Base-by-base conservation (phyloP, 2,888 invertebrate genomes). In the Drosophila emarginata region DNA sequence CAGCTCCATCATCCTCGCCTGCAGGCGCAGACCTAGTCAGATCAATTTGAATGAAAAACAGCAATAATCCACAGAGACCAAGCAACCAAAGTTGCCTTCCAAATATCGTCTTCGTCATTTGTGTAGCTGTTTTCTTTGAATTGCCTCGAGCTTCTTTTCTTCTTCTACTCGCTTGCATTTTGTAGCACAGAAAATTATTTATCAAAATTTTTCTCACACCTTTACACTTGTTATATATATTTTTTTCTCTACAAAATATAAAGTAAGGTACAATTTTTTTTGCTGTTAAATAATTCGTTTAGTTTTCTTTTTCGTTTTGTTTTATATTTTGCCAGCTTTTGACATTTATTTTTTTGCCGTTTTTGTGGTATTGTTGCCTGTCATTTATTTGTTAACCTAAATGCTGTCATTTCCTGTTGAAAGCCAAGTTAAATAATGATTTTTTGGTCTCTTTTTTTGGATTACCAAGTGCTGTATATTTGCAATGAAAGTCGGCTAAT, bases 41-140 rank as follows among this genome's bases (percentile, higher is more conserved):
- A 75, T 84, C 86, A 72, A 86, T 83, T 88, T 88, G 82, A 89
- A 87, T 87, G 82, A 82, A 87, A 84, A 86, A 74, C 79, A 90
- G 76, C 80, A 90, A 76, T 82, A 89, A 79, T 81, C 82, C 90
- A 79, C 85, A 89, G 75, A 90, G 76, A 71, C 78, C 79, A 62
- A 81, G 77, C 64, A 80, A 59, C 59, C 83, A 80, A 66, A 88
- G 64, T 75, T 74, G 69, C 26, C 81, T 83, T 73, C 84, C 78
- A 61, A 72, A 56, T 50, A 76, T 65, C 61, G 77, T 59, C 60
- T 67, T 45, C 45, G 45, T 45, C 45, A 45, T 45, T 45, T 45
- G 7, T 4, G 39, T 14, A 14, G 14, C 14, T 14, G 18, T 18
- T 45, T 11, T 21, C 45, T 45, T 65, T 15, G 67, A 12, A 36